Evolutionary conservation across 2,113 vertebrate species (phyloP), one percentile per base, ranked within the genome.

Genomic region (Laticauda colubrina): DNA sequence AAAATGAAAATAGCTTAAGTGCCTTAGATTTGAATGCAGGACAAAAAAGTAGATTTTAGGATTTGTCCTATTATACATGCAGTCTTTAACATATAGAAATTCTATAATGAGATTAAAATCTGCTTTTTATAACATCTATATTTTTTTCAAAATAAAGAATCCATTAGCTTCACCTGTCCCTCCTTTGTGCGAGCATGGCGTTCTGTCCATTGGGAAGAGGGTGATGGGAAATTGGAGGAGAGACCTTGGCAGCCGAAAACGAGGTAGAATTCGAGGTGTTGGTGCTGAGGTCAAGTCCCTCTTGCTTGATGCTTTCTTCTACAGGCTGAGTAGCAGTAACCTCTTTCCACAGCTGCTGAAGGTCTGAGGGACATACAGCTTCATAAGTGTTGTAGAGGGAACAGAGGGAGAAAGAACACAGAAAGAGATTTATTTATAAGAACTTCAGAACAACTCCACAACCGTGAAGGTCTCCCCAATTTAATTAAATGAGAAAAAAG

Each of bases 331-430:
- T 93, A 0, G 98, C 98, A 0, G 98, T 97, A 97, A 99, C 98
- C 39, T 99, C 99, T 97, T 99, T 99, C 99, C 99, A 99, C 94
- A 99, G 98, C 98, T 99, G 99, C 95, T 99, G 99, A 95, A 99
- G 98, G 98, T 99, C 99, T 24, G 99, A 98, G 10, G 99, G 99
- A 95, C 99, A 99, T 96, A 99, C 99, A 55, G 99, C 99, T 98
- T 97, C 54, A 94, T 51, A 0, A 0, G 14, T 29, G 11, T 85
- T 1, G 85, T 29, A 39, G 18, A 51, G 64, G 93, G 88, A 0
- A 3, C 8, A 1, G 0, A 89, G 61, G 95, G 92, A 0, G 0
- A 18, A 10, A 12, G 45, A 1, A 39, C 48, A 85, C 10, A 59
- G 20, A 34, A 15, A 26, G 86, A 86, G 15, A 87, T 20, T 53